Conservation (phyloP, 2,888 invertebrate species). For the Epirrhoe tristata region DNA sequence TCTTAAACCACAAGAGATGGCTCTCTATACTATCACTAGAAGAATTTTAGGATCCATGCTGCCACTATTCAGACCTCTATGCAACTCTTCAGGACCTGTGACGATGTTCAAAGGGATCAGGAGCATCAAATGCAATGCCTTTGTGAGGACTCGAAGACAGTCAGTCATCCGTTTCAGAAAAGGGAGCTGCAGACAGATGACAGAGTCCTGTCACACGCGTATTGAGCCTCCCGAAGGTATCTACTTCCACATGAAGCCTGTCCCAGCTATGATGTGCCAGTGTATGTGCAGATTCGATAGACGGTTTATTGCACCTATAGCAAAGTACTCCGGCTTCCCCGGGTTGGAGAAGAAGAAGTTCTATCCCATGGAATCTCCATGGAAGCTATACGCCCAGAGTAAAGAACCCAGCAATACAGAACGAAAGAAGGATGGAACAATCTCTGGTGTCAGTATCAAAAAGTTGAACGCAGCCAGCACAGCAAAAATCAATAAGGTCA, state of each 20-base stretch:
- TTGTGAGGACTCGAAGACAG: background rate
- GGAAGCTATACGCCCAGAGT: background rate
- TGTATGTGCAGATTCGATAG: background rate
- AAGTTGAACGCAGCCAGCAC: background rate
- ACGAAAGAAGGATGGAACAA: background rate
- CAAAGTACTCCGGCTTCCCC: background rate
- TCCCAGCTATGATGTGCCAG: background rate
- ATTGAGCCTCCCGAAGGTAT: background rate
- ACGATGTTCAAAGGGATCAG: background rate
- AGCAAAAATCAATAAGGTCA: background rate
- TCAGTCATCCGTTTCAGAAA: background rate
- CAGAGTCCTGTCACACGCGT: background rate
- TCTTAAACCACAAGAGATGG: background rate
- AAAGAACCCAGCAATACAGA: background rate
- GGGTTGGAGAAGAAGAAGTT: background rate
- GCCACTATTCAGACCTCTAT: background rate
- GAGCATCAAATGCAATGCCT: background rate
- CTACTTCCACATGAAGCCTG: background rate
- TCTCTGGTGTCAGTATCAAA: background rate
- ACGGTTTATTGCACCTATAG: background rate
- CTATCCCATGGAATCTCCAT: background rate
- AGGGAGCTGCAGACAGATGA: background rate
- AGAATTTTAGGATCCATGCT: background rate
- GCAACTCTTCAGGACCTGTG: background rate
- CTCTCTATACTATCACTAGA: background rate